These are phyloP conservation scores for Serranus cabrilla DNA, from an alignment of 2,797 vertebrate genomes.

Conservation along the genomic window DNA sequence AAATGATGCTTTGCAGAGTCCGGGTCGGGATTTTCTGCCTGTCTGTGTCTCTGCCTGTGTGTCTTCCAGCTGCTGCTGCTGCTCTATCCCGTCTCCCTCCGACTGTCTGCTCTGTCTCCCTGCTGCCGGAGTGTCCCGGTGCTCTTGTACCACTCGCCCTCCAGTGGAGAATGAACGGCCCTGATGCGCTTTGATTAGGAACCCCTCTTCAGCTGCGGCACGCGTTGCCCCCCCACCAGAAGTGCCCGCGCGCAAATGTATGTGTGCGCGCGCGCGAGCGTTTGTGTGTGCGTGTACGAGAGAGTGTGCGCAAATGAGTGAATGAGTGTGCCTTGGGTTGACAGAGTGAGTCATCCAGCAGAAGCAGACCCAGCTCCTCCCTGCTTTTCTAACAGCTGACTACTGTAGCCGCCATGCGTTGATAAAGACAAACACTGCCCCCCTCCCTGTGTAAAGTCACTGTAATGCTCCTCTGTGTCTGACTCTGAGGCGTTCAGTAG, in stretches of 20 bases:
- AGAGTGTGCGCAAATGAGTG: conserved; percentile 52
- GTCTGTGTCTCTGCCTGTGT: conserved; percentile 20
- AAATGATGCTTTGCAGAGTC: conserved; percentile 71
- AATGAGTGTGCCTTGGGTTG: conserved; percentile 56
- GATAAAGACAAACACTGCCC: conserved; percentile 58
- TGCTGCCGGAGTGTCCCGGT: conserved; percentile 70
- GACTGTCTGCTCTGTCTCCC: conserved; percentile 49
- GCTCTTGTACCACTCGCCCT: conserved; percentile 81
- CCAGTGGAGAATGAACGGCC: conserved; percentile 82
- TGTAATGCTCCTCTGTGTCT: conserved; percentile 5
- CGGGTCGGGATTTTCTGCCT: conserved; percentile 63
- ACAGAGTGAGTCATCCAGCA: conserved; percentile 84
- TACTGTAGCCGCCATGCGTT: conserved; percentile 71
- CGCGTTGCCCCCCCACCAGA: conserved; percentile 16
- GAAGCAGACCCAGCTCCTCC: conserved; percentile 74
- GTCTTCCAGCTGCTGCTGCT: conserved; percentile 67
- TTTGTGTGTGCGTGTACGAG: not conserved
- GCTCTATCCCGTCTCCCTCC: conserved; percentile 64
- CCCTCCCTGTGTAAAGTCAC: conserved; percentile 21
- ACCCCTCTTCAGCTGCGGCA: conserved; percentile 55
- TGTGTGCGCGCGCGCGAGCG: not conserved
- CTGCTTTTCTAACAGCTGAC: conserved; percentile 77
- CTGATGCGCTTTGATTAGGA: conserved; percentile 74
- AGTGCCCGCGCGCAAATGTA: conserved; percentile 49
- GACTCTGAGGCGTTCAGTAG: not conserved